Conservation (phyloP, 2,888 invertebrate genomes). For the Azorinus chamasolen region DNA sequence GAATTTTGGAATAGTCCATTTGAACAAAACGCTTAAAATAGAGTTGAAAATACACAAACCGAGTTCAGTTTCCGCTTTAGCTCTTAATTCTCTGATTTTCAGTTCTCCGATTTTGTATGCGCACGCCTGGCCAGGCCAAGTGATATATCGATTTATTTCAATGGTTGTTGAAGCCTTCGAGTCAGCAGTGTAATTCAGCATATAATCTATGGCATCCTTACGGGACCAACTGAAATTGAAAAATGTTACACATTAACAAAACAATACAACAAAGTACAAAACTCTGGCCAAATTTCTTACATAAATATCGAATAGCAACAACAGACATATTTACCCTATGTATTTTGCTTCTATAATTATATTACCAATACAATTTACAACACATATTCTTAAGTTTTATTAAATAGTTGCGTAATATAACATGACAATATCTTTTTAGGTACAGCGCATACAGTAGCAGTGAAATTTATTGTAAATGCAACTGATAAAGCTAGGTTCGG, state of each 20-base stretch:
- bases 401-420: too few species aligned
- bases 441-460: too few species aligned
- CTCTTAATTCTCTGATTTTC: constrained; percentile 79
- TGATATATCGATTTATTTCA: constrained; percentile 84
- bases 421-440: too few species aligned
- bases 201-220: constrained; percentile 78
- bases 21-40: too few species aligned
- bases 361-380: too few species aligned
- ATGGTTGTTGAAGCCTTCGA: constrained; percentile 53
- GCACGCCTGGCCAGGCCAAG: constrained; percentile 85
- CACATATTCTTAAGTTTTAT: too few species aligned
- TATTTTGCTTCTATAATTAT: too few species aligned
- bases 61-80: constrained; percentile 75
- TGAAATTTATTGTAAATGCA: too few species aligned
- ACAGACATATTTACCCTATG: not conserved
- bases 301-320: not conserved
- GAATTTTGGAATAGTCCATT: too few species aligned
- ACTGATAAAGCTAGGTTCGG: too few species aligned
- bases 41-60: constrained; percentile 73
- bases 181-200: constrained; percentile 76
- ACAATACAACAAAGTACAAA: not conserved
- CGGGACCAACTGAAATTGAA: constrained; percentile 78
- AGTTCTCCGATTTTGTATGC: constrained; percentile 83
- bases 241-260: not conserved
- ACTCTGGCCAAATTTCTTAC: not conserved